These are phyloP conservation scores for Phrynocephalus guinanensis DNA, from an alignment of 2,797 vertebrate genomes.

Conservation along the genomic window DNA sequence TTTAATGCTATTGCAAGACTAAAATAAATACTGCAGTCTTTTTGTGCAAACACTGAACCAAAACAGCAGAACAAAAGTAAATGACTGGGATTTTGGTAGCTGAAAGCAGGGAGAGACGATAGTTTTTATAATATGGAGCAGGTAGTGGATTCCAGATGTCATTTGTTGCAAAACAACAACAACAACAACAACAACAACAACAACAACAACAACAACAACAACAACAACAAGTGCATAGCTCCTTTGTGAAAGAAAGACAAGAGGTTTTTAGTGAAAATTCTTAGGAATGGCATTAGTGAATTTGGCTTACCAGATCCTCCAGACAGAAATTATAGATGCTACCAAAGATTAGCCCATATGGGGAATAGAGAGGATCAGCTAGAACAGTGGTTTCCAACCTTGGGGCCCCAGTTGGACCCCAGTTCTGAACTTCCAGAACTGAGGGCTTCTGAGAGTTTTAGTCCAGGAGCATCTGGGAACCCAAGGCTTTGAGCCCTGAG, in stretches of 20 bases:
- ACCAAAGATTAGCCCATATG: not conserved
- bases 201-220: no score
- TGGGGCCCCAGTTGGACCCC: no score
- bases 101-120: constrained; percentile 30
- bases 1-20: constrained; percentile 60
- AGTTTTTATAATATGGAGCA: not conserved
- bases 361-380: not conserved
- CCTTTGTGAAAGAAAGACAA: not conserved
- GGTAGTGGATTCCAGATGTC: fast-evolving
- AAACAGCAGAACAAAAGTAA: constrained; percentile 8
- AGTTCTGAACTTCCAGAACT: no score
- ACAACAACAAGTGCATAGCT: not conserved
- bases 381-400: no score
- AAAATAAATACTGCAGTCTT: constrained; percentile 62
- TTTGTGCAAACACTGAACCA: constrained; percentile 31
- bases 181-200: no score
- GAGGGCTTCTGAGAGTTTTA: no score
- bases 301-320: not conserved
- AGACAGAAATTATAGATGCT: not conserved
- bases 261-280: not conserved
- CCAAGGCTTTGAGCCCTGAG: not conserved
- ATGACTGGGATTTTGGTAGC: constrained; percentile 32
- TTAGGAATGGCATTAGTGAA: no score
- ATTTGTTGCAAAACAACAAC: not conserved
- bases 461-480: no score